phyloP scores from a whole-genome alignment of 2,797 vertebrate genomes.

The Pangasius djambal region DNA sequence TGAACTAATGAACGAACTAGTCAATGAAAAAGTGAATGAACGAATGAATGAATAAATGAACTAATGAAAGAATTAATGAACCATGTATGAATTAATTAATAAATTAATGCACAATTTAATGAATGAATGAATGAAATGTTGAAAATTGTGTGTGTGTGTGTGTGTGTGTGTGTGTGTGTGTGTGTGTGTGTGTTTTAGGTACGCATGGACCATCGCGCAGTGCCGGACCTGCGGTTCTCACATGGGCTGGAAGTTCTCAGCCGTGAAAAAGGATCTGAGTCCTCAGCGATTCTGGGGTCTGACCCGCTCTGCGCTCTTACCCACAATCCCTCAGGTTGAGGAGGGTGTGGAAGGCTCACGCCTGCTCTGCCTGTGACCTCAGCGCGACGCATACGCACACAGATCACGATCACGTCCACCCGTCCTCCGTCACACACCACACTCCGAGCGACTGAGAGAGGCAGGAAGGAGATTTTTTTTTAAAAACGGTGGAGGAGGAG shows the following conservation, averaged over 20 bases:
- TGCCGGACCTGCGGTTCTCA: slow-evolving; percentile 90
- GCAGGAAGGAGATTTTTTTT: slow-evolving; percentile 10
- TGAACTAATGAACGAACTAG: not conserved
- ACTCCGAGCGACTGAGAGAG: slow-evolving; percentile 3
- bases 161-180: not conserved
- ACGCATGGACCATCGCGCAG: slow-evolving; percentile 96
- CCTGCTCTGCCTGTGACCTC: slow-evolving; percentile 86
- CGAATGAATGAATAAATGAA: too few relatives aligned
- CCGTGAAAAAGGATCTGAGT: slow-evolving; percentile 91
- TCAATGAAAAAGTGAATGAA: not conserved
- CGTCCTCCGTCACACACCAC: slow-evolving; percentile 35
- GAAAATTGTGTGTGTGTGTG: not conserved
- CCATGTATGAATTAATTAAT: too few relatives aligned
- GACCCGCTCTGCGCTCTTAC: slow-evolving; percentile 93
- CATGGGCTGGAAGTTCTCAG: slow-evolving; percentile 97
- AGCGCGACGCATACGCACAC: slow-evolving; percentile 4
- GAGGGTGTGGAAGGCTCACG: slow-evolving; percentile 78
- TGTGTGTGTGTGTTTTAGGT: slow-evolving; percentile 70
- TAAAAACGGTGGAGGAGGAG: not conserved
- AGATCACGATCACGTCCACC: slow-evolving; percentile 6
- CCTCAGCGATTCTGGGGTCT: slow-evolving; percentile 95
- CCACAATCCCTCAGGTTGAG: slow-evolving; percentile 87
- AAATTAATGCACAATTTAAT: too few relatives aligned
- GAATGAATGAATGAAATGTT: not conserved
- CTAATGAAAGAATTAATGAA: too few relatives aligned